Evolutionary conservation across 1,140 invertebrate species (phyloP).

Genomic region (Mya arenaria): DNA sequence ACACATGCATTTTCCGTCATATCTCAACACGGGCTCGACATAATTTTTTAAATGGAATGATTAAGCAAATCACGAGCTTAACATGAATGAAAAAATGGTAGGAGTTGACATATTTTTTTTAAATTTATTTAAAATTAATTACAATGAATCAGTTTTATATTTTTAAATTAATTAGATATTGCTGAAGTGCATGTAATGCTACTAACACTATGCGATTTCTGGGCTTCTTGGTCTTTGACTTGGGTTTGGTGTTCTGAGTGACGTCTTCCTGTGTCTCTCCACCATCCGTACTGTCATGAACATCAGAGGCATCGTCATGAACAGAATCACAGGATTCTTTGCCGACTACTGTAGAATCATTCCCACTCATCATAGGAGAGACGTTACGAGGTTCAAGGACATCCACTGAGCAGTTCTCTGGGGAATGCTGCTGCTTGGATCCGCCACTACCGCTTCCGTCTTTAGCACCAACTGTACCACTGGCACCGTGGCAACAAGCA

Average conservation of each 20-base stretch:
- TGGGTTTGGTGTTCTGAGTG: conserved; percentile 1
- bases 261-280: conserved; percentile 4
- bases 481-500: conserved; percentile 12
- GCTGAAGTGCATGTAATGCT: background rate
- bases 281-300: too few relatives aligned
- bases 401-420: conserved; percentile 15
- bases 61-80: too few relatives aligned
- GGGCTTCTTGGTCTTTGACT: conserved; percentile 6
- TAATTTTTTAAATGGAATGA: too few relatives aligned
- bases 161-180: background rate
- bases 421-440: background rate
- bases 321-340: conserved; percentile 21
- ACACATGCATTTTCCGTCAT: too few relatives aligned
- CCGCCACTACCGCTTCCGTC: conserved; percentile 20
- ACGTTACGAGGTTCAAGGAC: conserved; percentile 22
- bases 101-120: too few relatives aligned
- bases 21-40: too few relatives aligned
- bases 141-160: conserved; percentile 5
- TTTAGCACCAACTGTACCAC: conserved; percentile 2
- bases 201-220: conserved; percentile 3
- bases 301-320: too few relatives aligned
- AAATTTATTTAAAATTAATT: too few relatives aligned
- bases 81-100: too few relatives aligned
- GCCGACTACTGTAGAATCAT: conserved; percentile 24
- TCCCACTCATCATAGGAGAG: conserved; percentile 20